Evolutionary conservation across 2,797 vertebrate species (phyloP), one percentile per base, ranked within the genome.

Genomic region (Pteronotus mesoamericanus): DNA sequence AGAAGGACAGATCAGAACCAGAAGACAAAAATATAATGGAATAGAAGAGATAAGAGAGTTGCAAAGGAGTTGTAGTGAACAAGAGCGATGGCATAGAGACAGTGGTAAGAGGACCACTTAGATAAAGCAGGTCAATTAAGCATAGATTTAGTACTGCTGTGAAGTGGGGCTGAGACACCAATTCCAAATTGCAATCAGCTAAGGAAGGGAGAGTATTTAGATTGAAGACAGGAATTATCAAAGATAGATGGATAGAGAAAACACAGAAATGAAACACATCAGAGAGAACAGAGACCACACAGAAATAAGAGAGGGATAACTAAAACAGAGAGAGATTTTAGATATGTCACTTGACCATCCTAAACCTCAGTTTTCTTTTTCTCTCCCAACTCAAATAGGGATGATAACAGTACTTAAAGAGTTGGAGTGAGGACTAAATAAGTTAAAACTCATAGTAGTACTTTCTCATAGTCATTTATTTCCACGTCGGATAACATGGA

Each of bases 1-100:
- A 69, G 46, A 77, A 93, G 72, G 78, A 42, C 66, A 91, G 51
- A 64, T 68, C 18, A 82, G 59, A 78, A 94, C n/a, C 66, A 68
- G n/a, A 68, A 21, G 48, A 57, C 71, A 66, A n/a, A 9, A 57
- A 16, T 5, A 5, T 10, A 46, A 89, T 59, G n/a, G 11, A 48
- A 53, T 2, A 46, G 26, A 59, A 34, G 39, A 78, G 16, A 9
- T 5, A 48, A 64, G 39, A 57, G 32, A 32, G 8, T 21, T 68
- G 46, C 32, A 82, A 3, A 34, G 24, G 32, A 71, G 19, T 39
- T 42, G 5, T 39, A 32, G 14, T 26, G 32, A 83, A 34, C 18
- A 32, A 9, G 26, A 14, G 6, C 39, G 18, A 86, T 6, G 26
- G 6, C 53, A 66, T 12, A 46, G 21, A 80, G 26, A 26, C 6